A percentile compares a stretch with the other conserved stretches of the same genome.
phyloP scores from a whole-genome alignment of 1,140 invertebrate species.

The Phymorhynchus buccinoides region DNA sequence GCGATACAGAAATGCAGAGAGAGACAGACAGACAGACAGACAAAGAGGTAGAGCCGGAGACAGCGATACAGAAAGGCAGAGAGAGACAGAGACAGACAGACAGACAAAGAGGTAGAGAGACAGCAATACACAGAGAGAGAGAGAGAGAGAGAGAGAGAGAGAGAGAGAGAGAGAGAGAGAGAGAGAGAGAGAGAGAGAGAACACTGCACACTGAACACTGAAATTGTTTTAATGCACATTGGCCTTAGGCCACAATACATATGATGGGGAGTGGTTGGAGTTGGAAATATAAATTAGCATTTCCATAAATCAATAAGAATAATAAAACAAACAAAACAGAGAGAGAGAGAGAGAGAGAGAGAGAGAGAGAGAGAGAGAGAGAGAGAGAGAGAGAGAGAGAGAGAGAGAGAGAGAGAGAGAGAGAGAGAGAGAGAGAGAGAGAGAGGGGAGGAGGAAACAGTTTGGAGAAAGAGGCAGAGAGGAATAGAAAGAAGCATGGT shows the following conservation, averaged over 20 bases:
- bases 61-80: background rate
- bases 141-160: background rate
- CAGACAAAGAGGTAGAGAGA: background rate
- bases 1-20: background rate
- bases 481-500: background rate
- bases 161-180: background rate
- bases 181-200: background rate
- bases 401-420: constrained; percentile 8
- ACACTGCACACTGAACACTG: background rate
- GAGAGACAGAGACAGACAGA: background rate
- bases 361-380: background rate
- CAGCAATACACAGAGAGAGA: background rate
- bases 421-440: background rate
- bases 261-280: too few species aligned
- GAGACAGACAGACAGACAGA: too few species aligned
- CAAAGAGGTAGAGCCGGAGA: too few species aligned
- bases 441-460: background rate
- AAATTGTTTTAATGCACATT: too few species aligned
- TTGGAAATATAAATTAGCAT: too few species aligned
- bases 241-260: too few species aligned
- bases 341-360: background rate
- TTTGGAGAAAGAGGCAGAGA: background rate
- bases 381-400: background rate
- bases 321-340: background rate
- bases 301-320: too few species aligned